Base-by-base conservation (phyloP, 2,797 vertebrate genomes). In the Ispidina picta region DNA sequence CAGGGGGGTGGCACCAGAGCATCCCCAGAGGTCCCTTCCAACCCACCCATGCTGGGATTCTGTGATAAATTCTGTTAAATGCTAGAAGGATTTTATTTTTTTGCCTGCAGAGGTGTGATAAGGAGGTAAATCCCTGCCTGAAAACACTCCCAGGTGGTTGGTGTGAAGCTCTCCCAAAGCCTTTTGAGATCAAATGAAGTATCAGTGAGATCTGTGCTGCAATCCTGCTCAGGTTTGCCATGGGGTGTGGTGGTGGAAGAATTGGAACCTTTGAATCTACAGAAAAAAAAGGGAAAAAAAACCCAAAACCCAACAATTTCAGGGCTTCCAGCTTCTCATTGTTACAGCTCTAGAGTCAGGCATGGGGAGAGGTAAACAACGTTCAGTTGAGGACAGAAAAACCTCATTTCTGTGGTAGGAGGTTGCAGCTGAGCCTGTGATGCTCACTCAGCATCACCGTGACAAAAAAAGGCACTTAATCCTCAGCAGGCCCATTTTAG, bases 301-400 rank as follows among this genome's bases (percentile, higher is more conserved):
- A 5, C 12, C 46, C 37, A 37, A 48, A 44, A 46, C 44, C 44
- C 39, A 6, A 1, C 5, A 31, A 22, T 73, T 22, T 19, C 18
- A 1, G 31, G 1, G 21, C 62, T 26, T 55, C 17, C 60, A 31
- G 20, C 54, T 28, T 54, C 21, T 35, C 2, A 0, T 55, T 25
- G 2, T 28, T 13, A 7, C 0, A n/a, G 29, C 31, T 51, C 19
- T 2, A 4, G 39, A 23, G 29, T 14, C 49, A 8, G 20, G 20
- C 20, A 9, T 3, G 4, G 66, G 66, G 5, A 29, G 12, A 41
- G 17, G 17, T 37, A 25, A 6, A n/a, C 7, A 0, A 35, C 11
- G 31, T 35, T 9, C 46, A 10, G 18, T 33, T 76, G 43, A 10
- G 54, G 35, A 9, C 8, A 23, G 11, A 3, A 22, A 43, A 19